phyloP scores from a whole-genome alignment of 2,797 vertebrate genomes.

The Podarcis siculus region DNA sequence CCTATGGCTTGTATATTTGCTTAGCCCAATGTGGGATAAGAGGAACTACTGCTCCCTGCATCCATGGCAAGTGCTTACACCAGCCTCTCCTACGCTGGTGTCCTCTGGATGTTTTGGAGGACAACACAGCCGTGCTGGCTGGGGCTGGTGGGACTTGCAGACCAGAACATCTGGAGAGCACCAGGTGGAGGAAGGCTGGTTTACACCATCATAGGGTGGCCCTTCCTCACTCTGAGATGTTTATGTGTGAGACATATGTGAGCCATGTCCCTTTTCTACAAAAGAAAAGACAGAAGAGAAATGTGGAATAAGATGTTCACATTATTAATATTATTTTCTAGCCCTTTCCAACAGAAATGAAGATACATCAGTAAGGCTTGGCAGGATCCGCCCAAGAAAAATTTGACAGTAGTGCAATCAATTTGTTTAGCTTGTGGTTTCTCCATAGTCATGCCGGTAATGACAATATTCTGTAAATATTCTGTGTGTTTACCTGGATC shows the following conservation, averaged over 20 bases:
- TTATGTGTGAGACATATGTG: background rate
- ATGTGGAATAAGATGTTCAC: background rate
- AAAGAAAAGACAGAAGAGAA: conserved; percentile 17
- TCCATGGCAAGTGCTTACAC: background rate
- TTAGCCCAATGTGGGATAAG: background rate
- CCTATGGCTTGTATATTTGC: background rate
- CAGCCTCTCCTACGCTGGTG: background rate
- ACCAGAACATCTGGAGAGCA: background rate
- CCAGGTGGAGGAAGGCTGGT: background rate
- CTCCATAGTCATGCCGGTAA: conserved; percentile 94
- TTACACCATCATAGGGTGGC: background rate
- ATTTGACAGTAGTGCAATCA: conserved; percentile 83
- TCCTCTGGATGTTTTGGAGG: background rate
- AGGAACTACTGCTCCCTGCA: background rate
- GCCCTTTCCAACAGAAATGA: conserved; percentile 55
- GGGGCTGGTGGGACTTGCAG: background rate
- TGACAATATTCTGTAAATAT: conserved; percentile 93
- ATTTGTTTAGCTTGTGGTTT: conserved; percentile 80
- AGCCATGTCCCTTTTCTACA: conserved; percentile 42
- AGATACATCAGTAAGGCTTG: conserved; percentile 65
- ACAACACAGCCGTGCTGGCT: background rate
- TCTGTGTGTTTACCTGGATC: conserved; percentile 93
- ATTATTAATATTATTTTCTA: conserved; percentile 30
- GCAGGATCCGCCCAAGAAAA: conserved; percentile 72
- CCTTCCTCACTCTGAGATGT: background rate